These are phyloP conservation scores for Terrapene triunguis DNA, from an alignment of 2,113 vertebrate species.

Conservation along the genomic window DNA sequence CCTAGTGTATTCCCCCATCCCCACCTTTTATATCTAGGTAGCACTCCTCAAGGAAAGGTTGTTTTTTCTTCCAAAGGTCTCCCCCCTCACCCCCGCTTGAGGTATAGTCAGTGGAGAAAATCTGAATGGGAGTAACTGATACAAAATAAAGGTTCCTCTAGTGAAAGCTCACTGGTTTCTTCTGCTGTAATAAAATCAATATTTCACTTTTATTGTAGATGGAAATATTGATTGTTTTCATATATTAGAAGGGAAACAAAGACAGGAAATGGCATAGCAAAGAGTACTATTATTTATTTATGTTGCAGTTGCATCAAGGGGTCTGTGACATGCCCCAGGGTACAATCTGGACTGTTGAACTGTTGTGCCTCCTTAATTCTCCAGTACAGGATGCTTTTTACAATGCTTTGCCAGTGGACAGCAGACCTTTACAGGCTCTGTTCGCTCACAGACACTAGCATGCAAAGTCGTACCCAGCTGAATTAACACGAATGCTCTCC, in stretches of 20 bases:
- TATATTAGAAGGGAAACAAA: neutral
- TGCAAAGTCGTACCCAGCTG: neutral
- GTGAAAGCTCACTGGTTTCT: neutral
- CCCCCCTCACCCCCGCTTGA: accelerated
- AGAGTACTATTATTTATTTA: neutral
- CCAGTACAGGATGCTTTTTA: neutral
- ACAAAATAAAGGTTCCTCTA: neutral
- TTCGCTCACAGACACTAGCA: neutral
- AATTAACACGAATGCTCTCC: neutral
- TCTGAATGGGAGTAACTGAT: neutral
- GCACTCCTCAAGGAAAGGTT: neutral
- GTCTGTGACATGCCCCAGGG: neutral
- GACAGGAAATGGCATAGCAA: neutral
- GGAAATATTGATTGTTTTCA: neutral
- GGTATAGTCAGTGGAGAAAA: neutral
- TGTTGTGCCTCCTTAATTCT: neutral
- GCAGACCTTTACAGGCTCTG: neutral
- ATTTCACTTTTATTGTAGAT: neutral
- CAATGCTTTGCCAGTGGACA: neutral
- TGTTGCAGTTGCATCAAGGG: neutral
- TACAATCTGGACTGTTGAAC: neutral
- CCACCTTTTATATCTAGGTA: neutral
- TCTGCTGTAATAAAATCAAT: neutral
- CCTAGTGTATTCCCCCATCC: neutral
- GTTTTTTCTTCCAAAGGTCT: neutral